These are phyloP conservation scores for Acleris cristana DNA, from an alignment of 2,888 invertebrate genomes.

Conservation along the genomic window DNA sequence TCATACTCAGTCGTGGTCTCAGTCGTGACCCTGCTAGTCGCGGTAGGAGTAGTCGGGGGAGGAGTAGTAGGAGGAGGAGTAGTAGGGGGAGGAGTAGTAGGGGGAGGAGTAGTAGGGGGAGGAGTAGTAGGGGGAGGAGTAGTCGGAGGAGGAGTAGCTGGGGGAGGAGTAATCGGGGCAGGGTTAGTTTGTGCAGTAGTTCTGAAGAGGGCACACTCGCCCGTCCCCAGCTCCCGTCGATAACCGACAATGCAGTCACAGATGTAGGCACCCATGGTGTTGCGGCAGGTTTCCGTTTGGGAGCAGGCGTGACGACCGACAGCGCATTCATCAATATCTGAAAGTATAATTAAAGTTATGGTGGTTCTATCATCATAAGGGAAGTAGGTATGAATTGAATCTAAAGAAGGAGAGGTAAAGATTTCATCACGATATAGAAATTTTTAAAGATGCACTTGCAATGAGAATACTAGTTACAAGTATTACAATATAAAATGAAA, in stretches of 20 bases:
- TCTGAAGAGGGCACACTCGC: constrained; percentile 57
- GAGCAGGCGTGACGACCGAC: constrained; percentile 84
- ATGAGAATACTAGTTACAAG: no score
- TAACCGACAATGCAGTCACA: constrained; percentile 93
- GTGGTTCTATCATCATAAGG: neutral
- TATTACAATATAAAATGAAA: no score
- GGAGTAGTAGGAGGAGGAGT: constrained; percentile 43
- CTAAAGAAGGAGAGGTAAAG: no score
- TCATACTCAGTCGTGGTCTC: constrained; percentile 40
- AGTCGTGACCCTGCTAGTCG: constrained; percentile 42
- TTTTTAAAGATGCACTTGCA: no score
- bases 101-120: constrained; percentile 34
- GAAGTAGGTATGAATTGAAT: no score
- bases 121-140: constrained; percentile 42
- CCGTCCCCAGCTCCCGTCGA: constrained; percentile 83
- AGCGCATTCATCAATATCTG: constrained; percentile 92
- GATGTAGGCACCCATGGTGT: constrained; percentile 93
- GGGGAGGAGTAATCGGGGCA: neutral
- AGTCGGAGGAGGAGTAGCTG: neutral
- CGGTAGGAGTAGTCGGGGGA: constrained; percentile 44
- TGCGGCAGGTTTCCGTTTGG: constrained; percentile 87
- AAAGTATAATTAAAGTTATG: constrained; percentile 36
- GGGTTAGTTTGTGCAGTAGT: constrained; percentile 43
- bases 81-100: no score
- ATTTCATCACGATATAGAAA: no score